phyloP scores from a whole-genome alignment of 2,113 vertebrate genomes.

The Crotalus horridus region DNA sequence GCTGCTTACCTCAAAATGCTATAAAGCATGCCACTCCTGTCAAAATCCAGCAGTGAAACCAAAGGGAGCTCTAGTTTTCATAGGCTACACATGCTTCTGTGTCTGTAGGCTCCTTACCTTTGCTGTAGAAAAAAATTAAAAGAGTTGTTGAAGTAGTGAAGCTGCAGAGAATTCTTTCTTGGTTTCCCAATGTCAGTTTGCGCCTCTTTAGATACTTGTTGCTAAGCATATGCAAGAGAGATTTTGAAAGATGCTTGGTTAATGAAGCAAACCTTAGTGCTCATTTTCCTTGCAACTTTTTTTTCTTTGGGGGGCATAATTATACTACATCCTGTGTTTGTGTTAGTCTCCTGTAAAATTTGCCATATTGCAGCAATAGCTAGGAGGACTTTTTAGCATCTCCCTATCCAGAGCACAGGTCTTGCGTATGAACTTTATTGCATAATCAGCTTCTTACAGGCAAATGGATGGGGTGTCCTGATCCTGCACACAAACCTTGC shows the following conservation, averaged over 20 bases:
- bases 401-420: not conserved
- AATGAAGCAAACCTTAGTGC: not conserved
- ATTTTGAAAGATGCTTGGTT: not conserved
- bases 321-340: not conserved
- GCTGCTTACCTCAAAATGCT: not conserved
- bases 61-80: not conserved
- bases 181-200: not conserved
- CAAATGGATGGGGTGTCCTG: not conserved
- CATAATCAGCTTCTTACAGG: not conserved
- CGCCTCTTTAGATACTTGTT: not conserved
- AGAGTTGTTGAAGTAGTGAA: not conserved
- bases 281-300: not conserved
- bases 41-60: not conserved
- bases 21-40: not conserved
- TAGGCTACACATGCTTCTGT: not conserved
- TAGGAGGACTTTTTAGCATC: not conserved
- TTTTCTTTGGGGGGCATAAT: not conserved
- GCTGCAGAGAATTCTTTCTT: not conserved
- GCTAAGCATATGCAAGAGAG: not conserved
- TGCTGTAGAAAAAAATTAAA: not conserved
- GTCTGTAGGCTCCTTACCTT: not conserved
- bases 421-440: not conserved
- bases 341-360: not conserved
- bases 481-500: not conserved
- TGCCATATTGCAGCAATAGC: not conserved